Evolutionary conservation across 2,888 invertebrate species (phyloP).

Genomic region (Thymelicus sylvestris): DNA sequence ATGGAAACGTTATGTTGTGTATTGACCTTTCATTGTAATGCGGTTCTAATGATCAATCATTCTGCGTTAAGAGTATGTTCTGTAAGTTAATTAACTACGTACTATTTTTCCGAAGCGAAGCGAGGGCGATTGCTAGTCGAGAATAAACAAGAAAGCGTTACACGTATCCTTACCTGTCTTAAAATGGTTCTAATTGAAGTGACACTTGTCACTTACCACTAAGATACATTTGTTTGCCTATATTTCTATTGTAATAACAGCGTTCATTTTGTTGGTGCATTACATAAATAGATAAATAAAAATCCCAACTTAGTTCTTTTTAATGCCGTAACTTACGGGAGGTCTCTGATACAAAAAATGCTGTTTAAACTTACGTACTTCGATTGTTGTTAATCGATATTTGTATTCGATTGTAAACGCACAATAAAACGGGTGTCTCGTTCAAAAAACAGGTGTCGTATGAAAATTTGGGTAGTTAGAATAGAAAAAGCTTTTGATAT

Average conservation of each 20-base stretch:
- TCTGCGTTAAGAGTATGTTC: no score
- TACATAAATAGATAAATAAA: slow-evolving; percentile 9
- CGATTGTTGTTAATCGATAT: slow-evolving; percentile 75
- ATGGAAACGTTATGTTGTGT: no score
- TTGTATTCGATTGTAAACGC: slow-evolving; percentile 67
- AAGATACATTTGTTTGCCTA: no score
- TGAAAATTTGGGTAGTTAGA: slow-evolving; percentile 50
- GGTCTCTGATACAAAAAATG: slow-evolving; percentile 69
- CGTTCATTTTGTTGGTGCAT: no score
- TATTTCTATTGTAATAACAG: no score
- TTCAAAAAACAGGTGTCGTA: slow-evolving; percentile 78
- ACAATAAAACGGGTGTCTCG: slow-evolving; percentile 69
- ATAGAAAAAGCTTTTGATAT: slow-evolving; percentile 75
- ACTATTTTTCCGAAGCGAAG: no score
- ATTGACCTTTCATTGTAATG: no score
- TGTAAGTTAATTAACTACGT: no score
- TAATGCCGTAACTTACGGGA: slow-evolving; percentile 53
- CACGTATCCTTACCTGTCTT: slow-evolving; percentile 27
- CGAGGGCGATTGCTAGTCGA: no score
- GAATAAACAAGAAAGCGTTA: slow-evolving; percentile 25
- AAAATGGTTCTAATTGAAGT: no score
- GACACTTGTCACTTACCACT: no score
- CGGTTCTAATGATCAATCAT: no score
- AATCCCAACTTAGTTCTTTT: slow-evolving; percentile 19
- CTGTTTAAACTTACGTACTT: slow-evolving; percentile 59